These are phyloP conservation scores for Morelia viridis DNA, from an alignment of 2,797 vertebrate genomes.

Conservation along the genomic window DNA sequence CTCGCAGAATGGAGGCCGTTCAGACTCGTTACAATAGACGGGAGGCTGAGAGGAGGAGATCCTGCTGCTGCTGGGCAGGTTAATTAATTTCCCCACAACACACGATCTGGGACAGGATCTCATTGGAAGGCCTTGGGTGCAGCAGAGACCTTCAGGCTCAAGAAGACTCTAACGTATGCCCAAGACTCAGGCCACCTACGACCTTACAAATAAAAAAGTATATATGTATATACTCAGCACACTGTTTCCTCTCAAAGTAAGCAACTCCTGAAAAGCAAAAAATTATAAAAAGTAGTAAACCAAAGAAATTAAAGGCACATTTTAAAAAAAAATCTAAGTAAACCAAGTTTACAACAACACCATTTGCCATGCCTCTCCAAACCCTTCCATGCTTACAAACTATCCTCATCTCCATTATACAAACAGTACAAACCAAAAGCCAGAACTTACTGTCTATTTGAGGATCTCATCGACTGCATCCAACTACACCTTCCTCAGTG, in stretches of 20 bases:
- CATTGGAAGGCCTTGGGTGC: background rate
- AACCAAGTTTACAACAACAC: background rate
- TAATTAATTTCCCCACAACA: background rate
- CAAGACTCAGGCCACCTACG: background rate
- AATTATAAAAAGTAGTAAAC: background rate
- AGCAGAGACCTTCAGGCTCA: background rate
- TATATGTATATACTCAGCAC: background rate
- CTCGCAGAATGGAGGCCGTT: background rate
- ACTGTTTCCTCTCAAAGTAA: background rate
- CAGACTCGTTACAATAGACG: background rate
- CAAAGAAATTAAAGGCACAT: background rate
- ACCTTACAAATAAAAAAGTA: background rate
- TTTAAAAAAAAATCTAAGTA: background rate
- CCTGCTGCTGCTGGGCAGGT: background rate
- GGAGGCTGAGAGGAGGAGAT: background rate
- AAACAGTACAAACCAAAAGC: background rate
- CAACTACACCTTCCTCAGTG: background rate
- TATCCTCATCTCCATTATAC: background rate
- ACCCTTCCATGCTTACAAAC: background rate
- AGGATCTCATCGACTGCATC: background rate
- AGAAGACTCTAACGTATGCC: background rate
- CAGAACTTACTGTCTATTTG: background rate
- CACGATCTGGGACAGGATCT: background rate
- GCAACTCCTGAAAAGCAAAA: background rate
- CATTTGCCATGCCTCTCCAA: background rate